phyloP scores from a whole-genome alignment of 1,140 invertebrate genomes.

The Pollicipes pollicipes region DNA sequence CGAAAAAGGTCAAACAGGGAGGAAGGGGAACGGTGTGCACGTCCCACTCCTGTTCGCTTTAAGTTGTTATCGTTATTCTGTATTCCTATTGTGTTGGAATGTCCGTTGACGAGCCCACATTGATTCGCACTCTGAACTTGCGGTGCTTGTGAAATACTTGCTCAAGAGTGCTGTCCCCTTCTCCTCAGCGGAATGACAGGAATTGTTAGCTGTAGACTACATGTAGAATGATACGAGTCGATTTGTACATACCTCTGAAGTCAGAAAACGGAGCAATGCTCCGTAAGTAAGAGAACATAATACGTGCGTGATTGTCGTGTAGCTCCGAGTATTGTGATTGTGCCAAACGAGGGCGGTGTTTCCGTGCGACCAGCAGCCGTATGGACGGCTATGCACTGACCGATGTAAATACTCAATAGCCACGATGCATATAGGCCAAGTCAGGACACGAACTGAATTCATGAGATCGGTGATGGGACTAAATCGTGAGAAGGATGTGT shows the following conservation, averaged over 20 bases:
- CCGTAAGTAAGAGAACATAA: neutral
- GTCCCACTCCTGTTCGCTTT: neutral
- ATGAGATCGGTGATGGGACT: neutral
- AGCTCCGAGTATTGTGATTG: neutral
- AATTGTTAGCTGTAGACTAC: neutral
- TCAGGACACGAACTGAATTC: neutral
- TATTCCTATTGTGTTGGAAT: too few relatives aligned
- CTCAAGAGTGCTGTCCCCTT: neutral
- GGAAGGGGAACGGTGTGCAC: too few relatives aligned
- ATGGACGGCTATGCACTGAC: neutral
- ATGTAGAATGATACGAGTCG: neutral
- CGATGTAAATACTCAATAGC: neutral
- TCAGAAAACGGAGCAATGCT: neutral
- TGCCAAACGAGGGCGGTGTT: neutral
- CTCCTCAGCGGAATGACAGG: neutral
- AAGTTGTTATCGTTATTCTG: neutral
- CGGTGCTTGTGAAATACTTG: neutral
- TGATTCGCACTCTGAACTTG: neutral
- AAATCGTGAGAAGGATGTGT: neutral
- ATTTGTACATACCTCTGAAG: neutral
- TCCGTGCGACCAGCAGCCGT: too few relatives aligned
- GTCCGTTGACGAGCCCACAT: neutral
- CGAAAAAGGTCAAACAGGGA: neutral
- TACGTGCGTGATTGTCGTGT: too few relatives aligned
- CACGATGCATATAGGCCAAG: neutral